Evolutionary conservation across 2,888 invertebrate genomes (phyloP), one percentile per base, ranked within the genome.

Genomic region (Abrostola tripartita): DNA sequence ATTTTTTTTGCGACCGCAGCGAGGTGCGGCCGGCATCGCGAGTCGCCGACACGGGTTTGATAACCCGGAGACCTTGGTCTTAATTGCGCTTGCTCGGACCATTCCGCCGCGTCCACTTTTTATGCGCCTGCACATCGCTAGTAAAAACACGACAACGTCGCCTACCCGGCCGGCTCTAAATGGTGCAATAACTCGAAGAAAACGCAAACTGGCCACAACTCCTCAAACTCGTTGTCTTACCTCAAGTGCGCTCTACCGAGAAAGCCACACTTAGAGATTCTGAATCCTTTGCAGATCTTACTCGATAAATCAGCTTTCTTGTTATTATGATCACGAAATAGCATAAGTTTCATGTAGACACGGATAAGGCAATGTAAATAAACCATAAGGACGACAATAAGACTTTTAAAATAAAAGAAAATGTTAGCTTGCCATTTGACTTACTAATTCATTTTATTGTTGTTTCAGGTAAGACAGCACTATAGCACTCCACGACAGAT

Each of bases 11-110:
- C 92, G 85, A 85, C 86, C 86, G 87, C 89, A 86, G 68, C 86
- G 90, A 90, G 91, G 91, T 90, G 88, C 91, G 89, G 90, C 89
- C 81, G 85, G 85, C 89, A 83, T 82, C 85, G 88, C 90, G 85
- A 90, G 88, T 88, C 90, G 87, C 88, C 90, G 91, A 86, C 92
- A 88, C 90, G 94, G 88, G 94, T 94, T 94, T 94, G 94, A 94
- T 94, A 94, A 94, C 94, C 94, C 89, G 94, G 86, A 93, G 94
- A 94, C 94, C 94, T 94, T 94, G 94, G 93, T 93, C 94, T 94
- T 94, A 94, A 94, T 94, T 94, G 94, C 93, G 92, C 90, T 90
- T 89, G 91, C 90, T 91, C 91, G 88, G 92, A 90, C 93, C 92
- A 93, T 91, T 94, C 92, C 88, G 88, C 88, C 88, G 89, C 85